Base-by-base conservation (phyloP, 2,113 vertebrate genomes). In the Podocnemis expansa region DNA sequence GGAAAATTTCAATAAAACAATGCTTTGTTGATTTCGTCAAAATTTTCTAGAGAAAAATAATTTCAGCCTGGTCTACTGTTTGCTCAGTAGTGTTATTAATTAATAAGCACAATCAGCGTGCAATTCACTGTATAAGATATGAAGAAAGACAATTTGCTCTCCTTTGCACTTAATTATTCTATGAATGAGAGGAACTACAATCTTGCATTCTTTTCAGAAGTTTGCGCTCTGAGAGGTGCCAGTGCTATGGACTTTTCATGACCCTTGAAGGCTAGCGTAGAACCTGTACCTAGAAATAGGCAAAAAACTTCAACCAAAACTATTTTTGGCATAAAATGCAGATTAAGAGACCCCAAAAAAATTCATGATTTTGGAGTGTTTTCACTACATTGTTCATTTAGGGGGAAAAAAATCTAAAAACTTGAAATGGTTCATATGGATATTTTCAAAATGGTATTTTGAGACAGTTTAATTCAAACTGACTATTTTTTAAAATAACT, bases 31-130 rank as follows among this genome's bases (percentile, higher is more conserved):
- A 13, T 51, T 51, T 51, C 41, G 5, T 45, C 41, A 75, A 75
- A 41, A 43, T 27, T 75, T 12, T 45, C 41, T 43, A 24, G 22
- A 45, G 22, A 43, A 67, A 67, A 67, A n/a, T 16, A 67, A 67
- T 75, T 14, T 6, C 12, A 43, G 41, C 12, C 41, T 43, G 41
- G 10, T 27, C 41, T 24, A 12, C 22, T 75, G 24, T 41, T 75
- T 38, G 2, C 9, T 4, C 2, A n/a, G 3, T 80, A 9, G 84
- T 92, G 87, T 82, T 10, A 67, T 5, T 0, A 0, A 78, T 82
- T 2, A 80, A 55, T 43, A 84, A 19, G 3, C 1, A 0, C 49
- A 54, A 8, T 38, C 67, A 75, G 11, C 21, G 27, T 14, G 2
- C 3, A 78, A 8, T 34, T 10, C 85, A 63, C 10, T 55, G 12